phyloP scores from a whole-genome alignment of 2,888 invertebrate species.

The Chironomus riparius region DNA sequence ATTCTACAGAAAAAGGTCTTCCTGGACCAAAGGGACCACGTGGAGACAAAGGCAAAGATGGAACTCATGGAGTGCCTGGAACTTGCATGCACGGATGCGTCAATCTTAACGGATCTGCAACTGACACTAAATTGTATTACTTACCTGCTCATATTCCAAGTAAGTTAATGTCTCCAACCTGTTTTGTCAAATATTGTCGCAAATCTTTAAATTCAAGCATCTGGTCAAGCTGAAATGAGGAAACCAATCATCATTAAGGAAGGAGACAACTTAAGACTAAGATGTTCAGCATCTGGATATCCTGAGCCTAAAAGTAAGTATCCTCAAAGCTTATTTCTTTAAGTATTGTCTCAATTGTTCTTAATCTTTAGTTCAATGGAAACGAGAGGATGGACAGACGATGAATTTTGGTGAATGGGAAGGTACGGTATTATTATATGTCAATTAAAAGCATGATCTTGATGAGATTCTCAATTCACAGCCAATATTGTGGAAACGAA shows the following conservation, averaged over 20 bases:
- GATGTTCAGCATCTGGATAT: constrained; percentile 68
- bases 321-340: no score
- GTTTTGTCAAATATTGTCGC: no score
- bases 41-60: not conserved
- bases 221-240: constrained; percentile 28
- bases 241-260: constrained; percentile 64
- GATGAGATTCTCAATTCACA: not conserved
- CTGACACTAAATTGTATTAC: constrained; percentile 51
- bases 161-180: constrained; percentile 42
- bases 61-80: not conserved
- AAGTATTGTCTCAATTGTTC: no score
- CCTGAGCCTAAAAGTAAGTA: constrained; percentile 54
- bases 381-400: constrained; percentile 51
- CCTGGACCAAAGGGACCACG: not conserved
- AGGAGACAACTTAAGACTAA: constrained; percentile 69
- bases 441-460: no score
- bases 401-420: constrained; percentile 56
- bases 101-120: constrained; percentile 44
- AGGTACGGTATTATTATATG: no score
- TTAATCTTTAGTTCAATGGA: constrained; percentile 61
- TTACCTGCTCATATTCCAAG: constrained; percentile 80
- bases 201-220: not conserved
- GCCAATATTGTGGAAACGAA: constrained; percentile 51
- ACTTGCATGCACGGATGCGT: not conserved
- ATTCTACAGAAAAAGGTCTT: not conserved